A percentile compares a stretch with the other conserved stretches of the same genome.
Conservation (phyloP, 1,140 invertebrate genomes). For the Drosophila parabipectinata region DNA sequence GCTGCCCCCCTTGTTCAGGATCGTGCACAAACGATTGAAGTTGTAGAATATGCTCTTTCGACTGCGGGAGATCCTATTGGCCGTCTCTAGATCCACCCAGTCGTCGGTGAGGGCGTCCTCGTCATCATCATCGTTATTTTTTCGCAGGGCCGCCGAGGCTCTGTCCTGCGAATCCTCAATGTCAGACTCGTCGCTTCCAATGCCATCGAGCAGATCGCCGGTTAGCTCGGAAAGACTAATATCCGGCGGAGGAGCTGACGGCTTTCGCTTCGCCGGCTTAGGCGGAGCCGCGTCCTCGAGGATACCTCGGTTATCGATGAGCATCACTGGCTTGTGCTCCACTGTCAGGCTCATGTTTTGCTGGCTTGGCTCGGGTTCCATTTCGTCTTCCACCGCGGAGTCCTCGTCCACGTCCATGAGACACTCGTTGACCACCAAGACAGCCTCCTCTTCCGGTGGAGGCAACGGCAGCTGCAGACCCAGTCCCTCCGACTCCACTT, state of each 20-base stretch:
- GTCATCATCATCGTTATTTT: not conserved
- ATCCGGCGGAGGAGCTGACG: not conserved
- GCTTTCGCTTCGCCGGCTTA: not conserved
- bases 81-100: slow-evolving; percentile 48
- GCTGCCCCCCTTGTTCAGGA: slow-evolving; percentile 12
- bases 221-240: slow-evolving; percentile 1
- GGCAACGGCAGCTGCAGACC: not conserved
- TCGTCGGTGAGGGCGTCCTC: slow-evolving; percentile 10
- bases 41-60: slow-evolving; percentile 27
- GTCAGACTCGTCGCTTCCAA: slow-evolving; percentile 45
- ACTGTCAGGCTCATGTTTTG: not conserved
- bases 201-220: slow-evolving; percentile 26
- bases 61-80: not conserved
- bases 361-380: not conserved
- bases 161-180: not conserved
- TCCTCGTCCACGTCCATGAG: slow-evolving; percentile 26
- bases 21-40: slow-evolving; percentile 39
- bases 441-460: slow-evolving; percentile 21
- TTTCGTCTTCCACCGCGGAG: not conserved
- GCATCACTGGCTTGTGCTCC: slow-evolving; percentile 3
- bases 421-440: slow-evolving; percentile 57
- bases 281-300: not conserved
- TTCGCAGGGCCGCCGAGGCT: too few species aligned
- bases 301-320: not conserved
- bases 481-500: not conserved